These are phyloP conservation scores for Diabrotica undecimpunctata DNA, from an alignment of 1,140 invertebrate genomes.

Conservation along the genomic window DNA sequence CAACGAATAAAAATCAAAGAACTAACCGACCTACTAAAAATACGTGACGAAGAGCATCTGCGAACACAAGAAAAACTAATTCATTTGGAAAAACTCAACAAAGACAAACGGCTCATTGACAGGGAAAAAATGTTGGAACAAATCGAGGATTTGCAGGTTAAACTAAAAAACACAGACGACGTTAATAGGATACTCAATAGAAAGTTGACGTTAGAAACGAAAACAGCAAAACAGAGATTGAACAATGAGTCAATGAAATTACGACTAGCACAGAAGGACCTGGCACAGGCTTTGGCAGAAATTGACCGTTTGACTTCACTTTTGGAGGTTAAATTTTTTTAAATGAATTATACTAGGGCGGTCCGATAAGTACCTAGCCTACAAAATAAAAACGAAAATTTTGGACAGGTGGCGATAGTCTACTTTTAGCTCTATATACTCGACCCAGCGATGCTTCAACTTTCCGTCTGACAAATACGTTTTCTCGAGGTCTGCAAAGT, in stretches of 20 bases:
- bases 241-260: conserved; percentile 64
- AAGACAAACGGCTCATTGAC: conserved; percentile 67
- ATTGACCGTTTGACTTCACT: conserved; percentile 55
- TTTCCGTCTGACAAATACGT: too few relatives aligned
- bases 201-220: conserved; percentile 64
- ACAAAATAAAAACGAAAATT: too few relatives aligned
- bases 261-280: conserved; percentile 64
- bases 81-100: conserved; percentile 54
- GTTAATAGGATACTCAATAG: conserved; percentile 65
- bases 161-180: conserved; percentile 63
- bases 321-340: conserved; percentile 56
- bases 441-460: too few relatives aligned
- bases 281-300: conserved; percentile 60
- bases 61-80: conserved; percentile 63
- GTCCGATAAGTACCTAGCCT: too few relatives aligned
- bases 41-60: conserved; percentile 62
- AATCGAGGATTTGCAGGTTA: conserved; percentile 59
- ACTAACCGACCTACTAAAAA: conserved; percentile 58
- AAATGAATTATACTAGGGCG: too few relatives aligned
- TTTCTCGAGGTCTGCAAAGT: too few relatives aligned
- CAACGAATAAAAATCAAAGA: conserved; percentile 61
- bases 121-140: conserved; percentile 66
- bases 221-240: conserved; percentile 68
- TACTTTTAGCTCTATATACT: too few relatives aligned
- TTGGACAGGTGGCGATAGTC: too few relatives aligned